A percentile compares a stretch with the other conserved stretches of the same genome.
These are phyloP conservation scores for Carassius auratus DNA, from an alignment of 2,113 vertebrate genomes.

Conservation along the genomic window DNA sequence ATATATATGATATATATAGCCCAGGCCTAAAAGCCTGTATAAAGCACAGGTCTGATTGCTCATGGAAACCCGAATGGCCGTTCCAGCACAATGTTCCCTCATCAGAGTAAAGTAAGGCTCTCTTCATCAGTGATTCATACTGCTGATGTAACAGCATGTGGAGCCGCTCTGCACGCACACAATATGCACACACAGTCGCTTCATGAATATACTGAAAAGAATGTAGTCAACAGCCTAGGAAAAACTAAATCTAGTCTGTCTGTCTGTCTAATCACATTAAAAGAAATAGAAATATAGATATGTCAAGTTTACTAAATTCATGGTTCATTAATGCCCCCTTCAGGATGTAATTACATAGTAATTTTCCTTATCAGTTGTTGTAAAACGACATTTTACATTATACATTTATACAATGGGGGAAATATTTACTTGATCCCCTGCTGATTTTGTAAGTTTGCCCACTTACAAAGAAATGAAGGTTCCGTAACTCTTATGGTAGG, in stretches of 20 bases:
- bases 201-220: not conserved
- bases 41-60: slow-evolving; percentile 8
- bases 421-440: too few species aligned
- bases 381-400: too few species aligned
- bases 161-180: not conserved
- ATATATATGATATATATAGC: too few species aligned
- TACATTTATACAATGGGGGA: too few species aligned
- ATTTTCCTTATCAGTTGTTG: not conserved
- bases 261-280: not conserved
- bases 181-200: not conserved
- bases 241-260: not conserved
- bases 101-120: slow-evolving; percentile 13
- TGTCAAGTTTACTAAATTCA: not conserved
- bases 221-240: not conserved
- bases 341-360: not conserved
- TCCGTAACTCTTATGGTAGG: too few species aligned
- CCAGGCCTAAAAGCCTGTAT: not conserved
- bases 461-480: too few species aligned
- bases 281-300: not conserved
- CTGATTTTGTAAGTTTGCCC: too few species aligned
- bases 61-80: not conserved
- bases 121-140: not conserved
- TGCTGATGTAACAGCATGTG: not conserved
- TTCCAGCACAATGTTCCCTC: slow-evolving; percentile 30
- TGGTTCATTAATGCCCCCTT: slow-evolving; percentile 8